These are phyloP conservation scores for Asobara japonica DNA, from an alignment of 1,140 invertebrate species.

Conservation along the genomic window DNA sequence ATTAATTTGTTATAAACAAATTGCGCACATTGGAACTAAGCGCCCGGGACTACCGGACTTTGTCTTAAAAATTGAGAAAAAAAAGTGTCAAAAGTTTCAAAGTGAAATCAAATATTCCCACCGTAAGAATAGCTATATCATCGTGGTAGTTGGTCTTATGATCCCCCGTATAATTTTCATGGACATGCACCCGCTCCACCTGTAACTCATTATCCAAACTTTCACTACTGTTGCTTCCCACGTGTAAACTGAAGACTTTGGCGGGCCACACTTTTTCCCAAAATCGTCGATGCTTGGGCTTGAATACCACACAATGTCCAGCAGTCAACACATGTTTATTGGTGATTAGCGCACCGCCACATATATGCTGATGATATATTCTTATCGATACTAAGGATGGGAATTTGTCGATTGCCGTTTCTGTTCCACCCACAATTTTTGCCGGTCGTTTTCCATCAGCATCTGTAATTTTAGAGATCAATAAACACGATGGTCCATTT, in stretches of 20 bases:
- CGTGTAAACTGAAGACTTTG: background rate
- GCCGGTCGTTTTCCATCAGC: background rate
- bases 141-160: background rate
- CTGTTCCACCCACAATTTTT: background rate
- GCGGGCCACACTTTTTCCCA: background rate
- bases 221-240: background rate
- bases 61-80: no score
- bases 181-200: background rate
- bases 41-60: no score
- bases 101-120: background rate
- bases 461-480: background rate
- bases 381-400: background rate
- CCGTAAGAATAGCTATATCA: background rate
- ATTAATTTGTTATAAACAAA: no score
- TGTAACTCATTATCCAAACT: background rate
- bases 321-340: background rate
- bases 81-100: no score
- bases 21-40: no score
- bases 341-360: background rate
- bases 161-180: background rate
- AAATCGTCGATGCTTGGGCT: background rate
- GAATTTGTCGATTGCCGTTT: background rate
- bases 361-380: background rate
- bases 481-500: no score
- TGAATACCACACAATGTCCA: background rate